Percentiles rank a stretch among this genome's conserved stretches.
Conservation (phyloP, 2,113 vertebrate species). For the Myiagra hebetior region DNA sequence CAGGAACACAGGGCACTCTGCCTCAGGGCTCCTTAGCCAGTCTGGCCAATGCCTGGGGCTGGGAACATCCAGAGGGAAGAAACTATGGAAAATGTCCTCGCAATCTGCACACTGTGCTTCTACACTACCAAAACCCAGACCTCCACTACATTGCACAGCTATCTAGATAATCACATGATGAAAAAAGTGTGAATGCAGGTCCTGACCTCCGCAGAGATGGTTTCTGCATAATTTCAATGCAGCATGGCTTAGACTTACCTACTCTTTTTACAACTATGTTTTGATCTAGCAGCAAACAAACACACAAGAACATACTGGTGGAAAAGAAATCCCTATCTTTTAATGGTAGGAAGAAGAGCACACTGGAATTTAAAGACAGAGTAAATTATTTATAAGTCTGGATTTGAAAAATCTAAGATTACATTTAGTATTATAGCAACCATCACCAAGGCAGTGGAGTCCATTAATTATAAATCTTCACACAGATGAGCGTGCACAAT, state of each 20-base stretch:
- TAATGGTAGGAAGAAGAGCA: background rate
- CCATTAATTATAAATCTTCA: background rate
- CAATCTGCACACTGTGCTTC: background rate
- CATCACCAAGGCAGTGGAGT: background rate
- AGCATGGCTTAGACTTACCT: background rate
- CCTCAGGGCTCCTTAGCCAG: background rate
- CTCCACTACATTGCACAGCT: background rate
- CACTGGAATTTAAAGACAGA: background rate
- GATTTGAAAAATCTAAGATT: background rate
- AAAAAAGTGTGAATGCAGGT: background rate
- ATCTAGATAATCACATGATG: background rate
- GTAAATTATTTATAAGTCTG: background rate
- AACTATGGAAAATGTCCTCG: fast-evolving
- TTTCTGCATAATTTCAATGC: background rate
- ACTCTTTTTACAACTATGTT: background rate
- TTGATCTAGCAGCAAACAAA: background rate
- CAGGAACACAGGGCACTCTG: background rate
- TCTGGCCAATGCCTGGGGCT: background rate
- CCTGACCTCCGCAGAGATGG: background rate
- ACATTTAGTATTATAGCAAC: background rate
- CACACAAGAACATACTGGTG: background rate
- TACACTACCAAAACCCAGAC: background rate
- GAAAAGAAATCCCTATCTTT: background rate
- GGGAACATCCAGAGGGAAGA: background rate
- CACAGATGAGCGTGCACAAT: background rate